Evolutionary conservation across 2,888 invertebrate genomes (phyloP).

Genomic region (Taphrorychus bicolor): DNA sequence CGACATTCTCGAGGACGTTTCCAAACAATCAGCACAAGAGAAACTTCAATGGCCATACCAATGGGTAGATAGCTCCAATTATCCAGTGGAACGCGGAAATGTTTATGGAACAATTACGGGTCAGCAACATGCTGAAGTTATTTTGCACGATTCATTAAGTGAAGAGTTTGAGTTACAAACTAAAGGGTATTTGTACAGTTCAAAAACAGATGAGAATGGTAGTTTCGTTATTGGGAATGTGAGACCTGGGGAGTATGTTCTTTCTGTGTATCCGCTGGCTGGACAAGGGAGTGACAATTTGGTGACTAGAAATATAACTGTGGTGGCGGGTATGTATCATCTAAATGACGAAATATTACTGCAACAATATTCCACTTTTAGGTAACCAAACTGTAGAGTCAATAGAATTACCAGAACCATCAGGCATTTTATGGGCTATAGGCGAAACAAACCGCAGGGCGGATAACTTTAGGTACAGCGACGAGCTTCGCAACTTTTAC

Average conservation of each 20-base stretch:
- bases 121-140: too few relatives aligned
- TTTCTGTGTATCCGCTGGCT: slow-evolving; percentile 12
- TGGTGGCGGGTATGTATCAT: slow-evolving; percentile 14
- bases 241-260: slow-evolving; percentile 13
- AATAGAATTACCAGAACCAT: slow-evolving; percentile 12
- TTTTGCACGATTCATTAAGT: background rate
- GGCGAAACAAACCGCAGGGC: slow-evolving; percentile 28
- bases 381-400: slow-evolving; percentile 2
- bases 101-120: too few relatives aligned
- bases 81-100: background rate
- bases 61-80: slow-evolving; percentile 22
- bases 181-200: slow-evolving; percentile 17
- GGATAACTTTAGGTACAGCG: slow-evolving; percentile 19
- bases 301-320: slow-evolving; percentile 10
- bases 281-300: slow-evolving; percentile 20
- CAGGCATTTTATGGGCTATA: slow-evolving; percentile 17
- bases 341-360: too few relatives aligned
- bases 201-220: slow-evolving; percentile 10
- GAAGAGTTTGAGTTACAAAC: slow-evolving; percentile 16
- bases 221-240: slow-evolving; percentile 4
- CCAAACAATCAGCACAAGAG: slow-evolving; percentile 15
- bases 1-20: slow-evolving; percentile 13
- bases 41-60: slow-evolving; percentile 29
- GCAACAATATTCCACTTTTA: background rate
- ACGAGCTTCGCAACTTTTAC: slow-evolving; percentile 27